Evolutionary conservation across 2,113 vertebrate species (phyloP).

Genomic region (Telmatochromis sp.): DNA sequence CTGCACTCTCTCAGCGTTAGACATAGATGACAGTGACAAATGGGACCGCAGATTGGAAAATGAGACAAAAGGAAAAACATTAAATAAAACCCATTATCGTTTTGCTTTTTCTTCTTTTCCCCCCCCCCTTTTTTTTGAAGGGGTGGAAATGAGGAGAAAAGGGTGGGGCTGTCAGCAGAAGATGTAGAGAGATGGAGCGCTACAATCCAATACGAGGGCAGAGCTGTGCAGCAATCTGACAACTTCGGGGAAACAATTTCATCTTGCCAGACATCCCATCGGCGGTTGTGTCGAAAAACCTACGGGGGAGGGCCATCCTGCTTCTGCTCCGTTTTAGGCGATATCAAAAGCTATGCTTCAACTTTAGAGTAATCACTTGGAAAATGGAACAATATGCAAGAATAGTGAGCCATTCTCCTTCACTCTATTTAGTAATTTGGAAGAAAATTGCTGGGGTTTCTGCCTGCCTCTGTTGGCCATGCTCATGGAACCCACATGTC

Average conservation of each 20-base stretch:
- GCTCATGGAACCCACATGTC: not conserved
- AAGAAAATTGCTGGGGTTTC: not conserved
- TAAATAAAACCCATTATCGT: conserved; percentile 65
- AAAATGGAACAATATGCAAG: conserved; percentile 28
- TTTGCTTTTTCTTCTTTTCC: not conserved
- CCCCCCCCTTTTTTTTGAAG: conserved; percentile 5
- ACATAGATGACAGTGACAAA: conserved; percentile 63
- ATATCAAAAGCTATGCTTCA: conserved; percentile 14
- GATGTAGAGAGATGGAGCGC: conserved; percentile 39
- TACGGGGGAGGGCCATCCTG: not conserved
- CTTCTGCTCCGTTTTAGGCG: not conserved
- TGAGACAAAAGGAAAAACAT: conserved; percentile 68
- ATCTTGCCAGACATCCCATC: conserved; percentile 43
- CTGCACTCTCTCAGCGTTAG: conserved; percentile 56
- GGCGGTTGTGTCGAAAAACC: conserved; percentile 1
- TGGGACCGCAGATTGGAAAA: conserved; percentile 60
- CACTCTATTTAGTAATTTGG: not conserved
- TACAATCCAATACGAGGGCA: conserved; percentile 41
- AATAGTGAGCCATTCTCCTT: not conserved
- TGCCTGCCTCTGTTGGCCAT: not conserved
- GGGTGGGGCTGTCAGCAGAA: conserved; percentile 45
- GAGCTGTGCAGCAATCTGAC: conserved; percentile 42
- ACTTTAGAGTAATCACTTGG: conserved; percentile 7
- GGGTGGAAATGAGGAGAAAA: conserved; percentile 45
- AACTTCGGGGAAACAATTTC: conserved; percentile 64